Conservation (phyloP, 2,888 invertebrate species). For the Iphiclides podalirius region DNA sequence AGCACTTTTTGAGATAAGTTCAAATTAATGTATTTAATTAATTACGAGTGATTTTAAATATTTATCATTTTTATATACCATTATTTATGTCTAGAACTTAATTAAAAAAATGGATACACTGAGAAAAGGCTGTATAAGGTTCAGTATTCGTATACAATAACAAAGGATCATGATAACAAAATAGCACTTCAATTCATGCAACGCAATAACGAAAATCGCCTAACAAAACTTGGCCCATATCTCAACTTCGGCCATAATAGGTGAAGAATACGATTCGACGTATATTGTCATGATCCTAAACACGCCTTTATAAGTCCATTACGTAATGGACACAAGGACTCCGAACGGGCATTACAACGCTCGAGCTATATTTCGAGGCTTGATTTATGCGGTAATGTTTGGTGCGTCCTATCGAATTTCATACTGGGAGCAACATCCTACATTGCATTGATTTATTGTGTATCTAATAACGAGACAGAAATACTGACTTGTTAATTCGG, state of each 20-base stretch:
- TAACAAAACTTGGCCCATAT: constrained; percentile 57
- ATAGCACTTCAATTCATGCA: constrained; percentile 33
- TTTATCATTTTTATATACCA: too few species aligned
- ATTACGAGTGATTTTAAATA: too few species aligned
- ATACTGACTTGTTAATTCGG: neutral
- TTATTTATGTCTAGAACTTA: too few species aligned
- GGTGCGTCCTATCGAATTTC: constrained; percentile 43
- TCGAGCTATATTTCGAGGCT: constrained; percentile 43
- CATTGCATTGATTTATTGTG: constrained; percentile 49
- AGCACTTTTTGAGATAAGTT: too few species aligned
- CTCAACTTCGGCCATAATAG: constrained; percentile 39
- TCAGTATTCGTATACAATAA: too few species aligned
- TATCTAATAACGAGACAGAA: constrained; percentile 13
- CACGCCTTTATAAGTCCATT: constrained; percentile 59
- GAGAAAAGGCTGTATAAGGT: too few species aligned
- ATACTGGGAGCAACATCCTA: constrained; percentile 39
- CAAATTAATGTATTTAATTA: too few species aligned
- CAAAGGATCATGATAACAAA: too few species aligned
- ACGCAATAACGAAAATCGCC: constrained; percentile 46
- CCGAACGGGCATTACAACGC: constrained; percentile 47
- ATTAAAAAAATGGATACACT: too few species aligned
- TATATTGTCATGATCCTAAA: constrained; percentile 54
- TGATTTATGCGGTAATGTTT: constrained; percentile 64
- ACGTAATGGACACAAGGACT: constrained; percentile 51
- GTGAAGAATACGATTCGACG: constrained; percentile 42